Base-by-base conservation (phyloP, 2,113 vertebrate genomes). In the Bungarus multicinctus region DNA sequence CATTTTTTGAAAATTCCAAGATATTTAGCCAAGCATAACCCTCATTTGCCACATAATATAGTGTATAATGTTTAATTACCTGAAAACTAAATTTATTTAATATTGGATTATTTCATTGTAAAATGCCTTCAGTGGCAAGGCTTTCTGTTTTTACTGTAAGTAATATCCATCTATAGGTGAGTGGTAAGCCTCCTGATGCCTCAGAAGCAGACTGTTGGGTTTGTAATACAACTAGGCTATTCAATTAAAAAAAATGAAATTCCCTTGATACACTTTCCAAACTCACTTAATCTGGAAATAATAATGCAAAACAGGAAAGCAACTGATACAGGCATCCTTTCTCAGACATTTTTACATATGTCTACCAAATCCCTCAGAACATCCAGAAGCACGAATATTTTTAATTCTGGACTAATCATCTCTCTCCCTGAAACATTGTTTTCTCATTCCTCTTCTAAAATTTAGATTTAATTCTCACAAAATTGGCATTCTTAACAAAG, bases 261-360 rank as follows among this genome's bases (percentile, higher is more conserved):
- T 2, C 18, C 88, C 85, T 91, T 93, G 91, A 58, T 5, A n/a
- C 0, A 3, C 0, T 0, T 90, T 93, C 91, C 91, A 74, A 88
- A 81, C 93, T 57, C 57, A 92, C 91, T 93, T 95, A 96, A 95
- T 87, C 92, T 90, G 94, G 87, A 88, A 95, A 95, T 95, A 94
- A 95, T 95, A 92, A 94, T 94, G 92, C 92, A 91, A 74, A 89
- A 57, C 88, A 88, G 93, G 64, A 69, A 57, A 69, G 95, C 64
- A 60, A 55, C 58, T 27, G 53, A 91, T 89, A 53, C 92, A 95
- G 86, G 92, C 93, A 94, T 93, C 52, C 45, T 6, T 10, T 43
- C 27, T 57, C 86, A 60, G 93, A 11, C 34, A 93, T 94, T 94
- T 91, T 85, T 34, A 54, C 95, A 93, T 87, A 27, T 85, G 85